Base-by-base conservation (phyloP, 2,797 vertebrate genomes). In the Cottoperca gobio region DNA sequence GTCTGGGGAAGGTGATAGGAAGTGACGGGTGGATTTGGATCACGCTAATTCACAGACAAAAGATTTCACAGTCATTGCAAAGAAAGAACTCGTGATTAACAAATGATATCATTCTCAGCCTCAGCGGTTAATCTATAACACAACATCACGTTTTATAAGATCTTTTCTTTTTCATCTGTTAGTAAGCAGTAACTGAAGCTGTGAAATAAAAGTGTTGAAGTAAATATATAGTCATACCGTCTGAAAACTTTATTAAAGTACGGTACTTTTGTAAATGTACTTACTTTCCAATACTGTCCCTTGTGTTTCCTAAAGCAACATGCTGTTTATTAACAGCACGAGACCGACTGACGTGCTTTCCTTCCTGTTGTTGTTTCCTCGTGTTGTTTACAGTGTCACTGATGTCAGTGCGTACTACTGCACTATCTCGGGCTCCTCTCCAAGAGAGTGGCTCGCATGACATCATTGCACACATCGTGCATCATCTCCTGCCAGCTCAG, bases 391-490 rank as follows among this genome's bases (percentile, higher is more conserved):
- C 82, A 60, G 71, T 82, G 78, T 78, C 76, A 46, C 48, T 23
- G 65, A 73, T 52, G n/a, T n/a, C n/a, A n/a, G 40, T 82, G 74
- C 77, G 65, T 48, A 76, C 79, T 75, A 48, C 69, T 69, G 72
- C 12, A 73, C 82, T 90, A 79, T 87, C 66, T 79, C 79, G 53
- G 66, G 86, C 75, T 17, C 26, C 61, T 79, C 71, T 69, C 78
- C 67, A 68, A 7, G 17, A 61, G 74, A 70, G 71, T 21, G 52
- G 68, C 42, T 78, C 39, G 33, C 65, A 81, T 91, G 85, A 87
- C 92, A 83, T 91, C 88, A 89, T 65, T n/a, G 31, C 76, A 65
- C 65, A 57, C 78, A 73, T 87, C 53, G 24, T 69, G 59, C 86
- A 79, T 82, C 85, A 50, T 66, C 70, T 76, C 77, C 55, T 70